Percentiles rank a stretch among this genome's conserved stretches.
Evolutionary conservation across 2,113 vertebrate species (phyloP).

Genomic region (Glareola pratincola): DNA sequence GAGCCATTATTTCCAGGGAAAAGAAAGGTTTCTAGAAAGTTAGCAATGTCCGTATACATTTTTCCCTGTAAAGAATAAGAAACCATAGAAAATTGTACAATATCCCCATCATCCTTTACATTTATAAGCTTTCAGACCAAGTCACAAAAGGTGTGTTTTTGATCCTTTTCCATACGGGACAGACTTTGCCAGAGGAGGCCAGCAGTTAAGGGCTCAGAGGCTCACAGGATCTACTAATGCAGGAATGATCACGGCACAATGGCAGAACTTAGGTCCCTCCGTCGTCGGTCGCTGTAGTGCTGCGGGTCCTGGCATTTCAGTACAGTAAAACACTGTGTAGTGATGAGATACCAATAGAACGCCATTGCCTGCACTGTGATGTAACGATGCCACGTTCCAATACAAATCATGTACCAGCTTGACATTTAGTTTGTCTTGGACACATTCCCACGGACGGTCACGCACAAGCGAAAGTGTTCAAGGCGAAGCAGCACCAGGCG

Average conservation of each 20-base stretch:
- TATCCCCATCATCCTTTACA: background rate
- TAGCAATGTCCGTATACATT: fast-evolving
- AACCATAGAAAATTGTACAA: fast-evolving
- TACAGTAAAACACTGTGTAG: fast-evolving
- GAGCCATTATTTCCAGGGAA: fast-evolving
- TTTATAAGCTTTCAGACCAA: background rate
- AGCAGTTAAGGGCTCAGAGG: background rate
- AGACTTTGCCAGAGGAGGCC: background rate
- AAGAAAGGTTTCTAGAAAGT: fast-evolving
- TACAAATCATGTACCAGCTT: background rate
- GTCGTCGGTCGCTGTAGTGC: fast-evolving
- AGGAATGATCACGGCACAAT: fast-evolving
- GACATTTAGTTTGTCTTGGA: background rate
- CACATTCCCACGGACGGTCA: fast-evolving
- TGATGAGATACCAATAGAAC: fast-evolving
- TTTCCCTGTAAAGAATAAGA: background rate
- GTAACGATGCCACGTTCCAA: background rate
- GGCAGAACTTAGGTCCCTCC: fast-evolving
- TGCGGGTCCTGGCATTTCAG: background rate
- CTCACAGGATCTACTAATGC: background rate
- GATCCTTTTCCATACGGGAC: fast-evolving
- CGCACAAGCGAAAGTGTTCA: background rate
- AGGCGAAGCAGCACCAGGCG: background rate
- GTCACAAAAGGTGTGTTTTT: too few species aligned
- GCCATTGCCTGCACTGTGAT: fast-evolving